Percentiles rank a stretch among this genome's conserved stretches.
phyloP scores from a whole-genome alignment of 2,797 vertebrate species.

The Perodicticus potto region DNA sequence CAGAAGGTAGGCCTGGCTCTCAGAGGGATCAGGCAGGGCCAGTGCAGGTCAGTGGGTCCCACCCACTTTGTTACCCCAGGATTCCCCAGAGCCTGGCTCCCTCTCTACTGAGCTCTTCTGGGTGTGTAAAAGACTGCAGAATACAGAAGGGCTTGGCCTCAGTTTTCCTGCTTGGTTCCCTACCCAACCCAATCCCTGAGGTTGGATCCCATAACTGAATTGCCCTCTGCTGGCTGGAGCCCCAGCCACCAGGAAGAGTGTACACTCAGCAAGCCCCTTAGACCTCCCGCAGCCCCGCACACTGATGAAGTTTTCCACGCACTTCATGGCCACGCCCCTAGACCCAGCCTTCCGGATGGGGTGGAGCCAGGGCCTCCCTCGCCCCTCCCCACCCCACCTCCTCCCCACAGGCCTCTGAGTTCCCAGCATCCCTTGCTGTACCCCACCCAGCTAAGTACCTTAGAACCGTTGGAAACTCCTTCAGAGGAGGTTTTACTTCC shows the following conservation, averaged over 20 bases:
- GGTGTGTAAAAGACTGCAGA: too few species aligned
- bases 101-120: not conserved
- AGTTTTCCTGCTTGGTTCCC: not conserved
- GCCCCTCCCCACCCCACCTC: not conserved
- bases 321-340: not conserved
- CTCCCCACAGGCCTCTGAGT: not conserved
- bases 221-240: not conserved
- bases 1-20: not conserved
- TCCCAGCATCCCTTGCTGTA: not conserved
- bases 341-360: not conserved
- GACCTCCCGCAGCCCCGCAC: not conserved
- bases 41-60: not conserved
- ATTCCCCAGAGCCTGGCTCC: not conserved
- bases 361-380: not conserved
- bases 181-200: not conserved
- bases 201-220: not conserved
- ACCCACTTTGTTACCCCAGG: not conserved
- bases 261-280: fast-evolving
- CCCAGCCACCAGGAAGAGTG: not conserved
- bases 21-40: not conserved
- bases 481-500: conserved; percentile 3
- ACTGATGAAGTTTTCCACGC: too few species aligned
- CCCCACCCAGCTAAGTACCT: not conserved
- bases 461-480: not conserved
- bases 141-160: not conserved